These are phyloP conservation scores for Simalia tracyae DNA, from an alignment of 2,797 vertebrate species.

Conservation along the genomic window DNA sequence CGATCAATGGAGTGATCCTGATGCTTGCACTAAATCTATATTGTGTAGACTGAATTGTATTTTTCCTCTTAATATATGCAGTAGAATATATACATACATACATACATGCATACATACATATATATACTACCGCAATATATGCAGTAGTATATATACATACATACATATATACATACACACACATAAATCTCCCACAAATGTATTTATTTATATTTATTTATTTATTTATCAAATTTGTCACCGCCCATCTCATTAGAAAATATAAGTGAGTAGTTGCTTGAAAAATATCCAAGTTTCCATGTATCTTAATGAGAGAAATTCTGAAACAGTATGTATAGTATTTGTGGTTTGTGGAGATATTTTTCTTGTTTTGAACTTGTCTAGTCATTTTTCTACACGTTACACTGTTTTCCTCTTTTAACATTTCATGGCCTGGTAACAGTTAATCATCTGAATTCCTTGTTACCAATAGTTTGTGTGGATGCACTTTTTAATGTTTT, in stretches of 20 bases:
- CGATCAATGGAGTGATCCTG: not conserved
- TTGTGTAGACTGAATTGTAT: not conserved
- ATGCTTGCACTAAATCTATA: not conserved
- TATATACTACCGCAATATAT: not conserved
- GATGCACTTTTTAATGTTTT: not conserved
- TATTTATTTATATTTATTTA: too few species aligned
- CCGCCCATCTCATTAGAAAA: too few species aligned
- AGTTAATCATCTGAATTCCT: not conserved
- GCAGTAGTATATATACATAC: too few species aligned
- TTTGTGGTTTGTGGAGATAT: not conserved
- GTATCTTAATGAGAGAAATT: not conserved
- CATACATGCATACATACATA: too few species aligned
- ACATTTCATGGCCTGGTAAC: not conserved
- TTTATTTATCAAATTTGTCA: too few species aligned
- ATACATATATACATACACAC: too few species aligned
- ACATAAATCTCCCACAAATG: too few species aligned
- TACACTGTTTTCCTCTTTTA: not conserved
- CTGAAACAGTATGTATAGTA: not conserved
- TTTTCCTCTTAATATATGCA: not conserved
- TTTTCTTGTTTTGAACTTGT: not conserved
- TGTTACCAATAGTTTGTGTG: not conserved
- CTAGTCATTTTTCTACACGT: not conserved
- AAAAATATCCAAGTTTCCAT: not conserved
- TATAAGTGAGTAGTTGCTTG: too few species aligned
- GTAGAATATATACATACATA: too few species aligned